Percentiles rank a stretch among this genome's conserved stretches.
Conservation (phyloP, 2,113 vertebrate species). For the Monopterus albus region DNA sequence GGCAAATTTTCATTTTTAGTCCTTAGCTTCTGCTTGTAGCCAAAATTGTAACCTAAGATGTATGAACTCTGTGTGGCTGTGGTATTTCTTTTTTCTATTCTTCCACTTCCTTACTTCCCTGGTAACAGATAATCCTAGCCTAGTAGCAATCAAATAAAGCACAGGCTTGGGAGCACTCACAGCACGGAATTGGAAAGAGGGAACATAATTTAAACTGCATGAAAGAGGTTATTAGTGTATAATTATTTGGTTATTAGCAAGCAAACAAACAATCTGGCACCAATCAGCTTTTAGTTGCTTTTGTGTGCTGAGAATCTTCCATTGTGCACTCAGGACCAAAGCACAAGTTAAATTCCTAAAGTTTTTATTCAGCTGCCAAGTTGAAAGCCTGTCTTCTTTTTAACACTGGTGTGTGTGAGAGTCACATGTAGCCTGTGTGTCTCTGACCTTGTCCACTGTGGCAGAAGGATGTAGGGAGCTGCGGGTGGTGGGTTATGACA, state of each 20-base stretch:
- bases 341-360: background rate
- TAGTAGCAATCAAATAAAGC: no score
- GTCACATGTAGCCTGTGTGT: background rate
- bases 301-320: background rate
- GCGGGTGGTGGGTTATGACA: slow-evolving; percentile 72
- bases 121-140: background rate
- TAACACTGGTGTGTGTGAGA: background rate
- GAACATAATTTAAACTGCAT: no score
- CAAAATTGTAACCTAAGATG: no score
- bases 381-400: background rate
- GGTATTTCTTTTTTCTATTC: no score
- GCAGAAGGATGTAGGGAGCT: slow-evolving; percentile 74
- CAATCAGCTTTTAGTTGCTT: background rate
- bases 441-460: slow-evolving; percentile 75
- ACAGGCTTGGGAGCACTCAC: no score
- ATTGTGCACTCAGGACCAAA: background rate
- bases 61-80: no score
- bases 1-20: no score
- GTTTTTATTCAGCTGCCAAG: background rate
- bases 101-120: background rate
- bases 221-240: no score
- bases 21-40: no score
- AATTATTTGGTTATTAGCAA: no score
- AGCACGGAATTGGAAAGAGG: no score
- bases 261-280: no score